Base-by-base conservation (phyloP, 2,888 invertebrate species). In the Philhelius pedissequus region DNA sequence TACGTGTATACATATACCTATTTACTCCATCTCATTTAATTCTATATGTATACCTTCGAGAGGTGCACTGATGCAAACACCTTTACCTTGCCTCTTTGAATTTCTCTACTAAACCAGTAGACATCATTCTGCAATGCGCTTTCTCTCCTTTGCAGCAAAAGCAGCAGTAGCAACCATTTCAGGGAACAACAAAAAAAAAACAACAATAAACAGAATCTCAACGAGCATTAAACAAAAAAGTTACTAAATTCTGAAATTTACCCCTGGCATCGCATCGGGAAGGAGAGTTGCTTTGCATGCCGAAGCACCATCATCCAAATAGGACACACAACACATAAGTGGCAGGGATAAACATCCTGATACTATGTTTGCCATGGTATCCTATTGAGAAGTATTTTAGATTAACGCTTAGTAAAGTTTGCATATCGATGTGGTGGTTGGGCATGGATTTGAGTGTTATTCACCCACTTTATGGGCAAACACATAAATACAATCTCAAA, bases 371-470 rank as follows among this genome's bases (percentile, higher is more conserved):
- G 45, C 83, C 56, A 22, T 38, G 32, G 45, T 54, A 80, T 84
- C 75, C 80, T 70, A 84, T 80, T 80, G 84, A 80, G 84, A 84
- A 68, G 11, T 74, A 60, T 71, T 84, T 84, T 79, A 75, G 83
- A 84, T 84, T 84, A 84, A 84, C 80, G 80, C 71, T 84, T 84
- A 71, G 75, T 38, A 75, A 80, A 84, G 70, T 76, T 80, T 84
- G 68, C 79, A 78, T 74, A 83, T 78, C 73, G 66, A 48, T 68
- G 62, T 25, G 43, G 9, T 40, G 25, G 30, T 54, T 54, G 52
- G 27, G 11, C 7, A 13, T 30, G 5, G 52, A 69, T 38, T 32
- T 69, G 62, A 48, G 70, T 52, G 45, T 32, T 52, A 30, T 45
- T 52, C 52, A 18, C 43, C 40, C 52, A 40, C 35, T 52, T 71